Conservation (phyloP, 2,113 vertebrate species). For the Siniperca chuatsi region DNA sequence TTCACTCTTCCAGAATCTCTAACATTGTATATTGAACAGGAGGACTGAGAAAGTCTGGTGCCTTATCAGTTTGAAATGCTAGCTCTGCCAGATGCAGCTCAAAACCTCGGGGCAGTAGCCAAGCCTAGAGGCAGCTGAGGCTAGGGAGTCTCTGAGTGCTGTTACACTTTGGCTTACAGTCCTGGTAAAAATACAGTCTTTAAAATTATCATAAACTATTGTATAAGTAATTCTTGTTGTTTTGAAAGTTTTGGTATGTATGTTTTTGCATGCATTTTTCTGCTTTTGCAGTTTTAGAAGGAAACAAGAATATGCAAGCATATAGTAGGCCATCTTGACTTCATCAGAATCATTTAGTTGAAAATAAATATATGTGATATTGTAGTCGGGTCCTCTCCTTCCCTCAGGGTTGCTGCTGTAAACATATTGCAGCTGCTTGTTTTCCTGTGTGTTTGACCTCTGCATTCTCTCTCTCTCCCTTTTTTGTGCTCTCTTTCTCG, state of each 20-base stretch:
- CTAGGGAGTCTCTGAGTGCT: conserved; percentile 16
- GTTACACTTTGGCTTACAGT: conserved; percentile 27
- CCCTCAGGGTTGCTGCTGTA: conserved; percentile 64
- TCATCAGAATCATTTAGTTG: conserved; percentile 46
- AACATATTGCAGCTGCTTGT: conserved; percentile 76
- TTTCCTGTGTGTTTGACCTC: conserved; percentile 72
- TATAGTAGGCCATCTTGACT: conserved; percentile 14
- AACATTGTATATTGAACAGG: conserved; percentile 38
- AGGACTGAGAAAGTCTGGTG: conserved; percentile 35
- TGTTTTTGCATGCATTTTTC: background rate
- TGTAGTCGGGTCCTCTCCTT: conserved; percentile 49
- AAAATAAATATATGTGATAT: conserved; percentile 65
- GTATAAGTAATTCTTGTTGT: background rate
- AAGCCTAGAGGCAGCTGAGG: conserved; percentile 20
- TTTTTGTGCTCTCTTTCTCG: conserved; percentile 5
- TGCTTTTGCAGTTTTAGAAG: background rate
- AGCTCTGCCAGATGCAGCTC: conserved; percentile 43
- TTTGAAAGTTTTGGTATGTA: background rate
- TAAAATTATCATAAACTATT: conserved; percentile 15
- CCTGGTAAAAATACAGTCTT: conserved; percentile 3
- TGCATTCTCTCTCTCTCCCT: conserved; percentile 7
- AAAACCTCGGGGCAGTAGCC: conserved; percentile 17
- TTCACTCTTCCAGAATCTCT: conserved; percentile 39
- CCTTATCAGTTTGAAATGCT: conserved; percentile 60
- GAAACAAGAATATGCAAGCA: background rate